Conservation (phyloP, 1,140 invertebrate genomes). For the Eumeta japonica region DNA sequence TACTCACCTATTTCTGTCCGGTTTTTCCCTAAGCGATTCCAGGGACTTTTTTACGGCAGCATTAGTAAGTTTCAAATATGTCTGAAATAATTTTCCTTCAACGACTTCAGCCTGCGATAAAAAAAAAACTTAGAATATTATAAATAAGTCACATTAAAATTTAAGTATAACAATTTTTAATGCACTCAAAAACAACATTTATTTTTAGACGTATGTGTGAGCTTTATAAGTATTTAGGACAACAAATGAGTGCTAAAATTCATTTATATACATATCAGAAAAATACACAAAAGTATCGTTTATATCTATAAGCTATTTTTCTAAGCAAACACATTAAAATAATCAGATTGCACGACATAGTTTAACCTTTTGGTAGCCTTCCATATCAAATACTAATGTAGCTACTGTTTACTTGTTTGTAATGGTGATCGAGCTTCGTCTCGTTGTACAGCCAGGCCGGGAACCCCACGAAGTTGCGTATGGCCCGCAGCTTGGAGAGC, state of each 20-base stretch:
- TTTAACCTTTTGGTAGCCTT: too few species aligned
- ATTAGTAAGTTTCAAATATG: constrained; percentile 62
- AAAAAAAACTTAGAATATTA: constrained; percentile 10
- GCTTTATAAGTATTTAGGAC: too few species aligned
- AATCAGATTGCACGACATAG: too few species aligned
- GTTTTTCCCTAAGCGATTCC: constrained; percentile 61
- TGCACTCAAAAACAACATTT: too few species aligned
- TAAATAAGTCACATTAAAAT: too few species aligned
- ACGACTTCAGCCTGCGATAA: constrained; percentile 60
- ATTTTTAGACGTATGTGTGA: too few species aligned
- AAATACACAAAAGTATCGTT: too few species aligned
- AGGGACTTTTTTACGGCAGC: constrained; percentile 61
- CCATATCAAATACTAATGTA: too few species aligned
- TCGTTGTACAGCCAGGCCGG: constrained; percentile 67
- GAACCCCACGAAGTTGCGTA: constrained; percentile 70
- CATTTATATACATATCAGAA: too few species aligned
- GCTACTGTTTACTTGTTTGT: constrained; percentile 53
- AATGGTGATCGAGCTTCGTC: constrained; percentile 59
- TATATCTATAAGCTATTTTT: background rate
- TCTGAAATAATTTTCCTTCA: constrained; percentile 62
- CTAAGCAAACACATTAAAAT: too few species aligned
- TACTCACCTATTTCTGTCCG: constrained; percentile 61
- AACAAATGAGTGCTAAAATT: too few species aligned
- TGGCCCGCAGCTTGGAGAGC: constrained; percentile 64
- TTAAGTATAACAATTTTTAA: too few species aligned